These are phyloP conservation scores for Apteryx mantelli DNA, from an alignment of 2,113 vertebrate species.

Conservation along the genomic window DNA sequence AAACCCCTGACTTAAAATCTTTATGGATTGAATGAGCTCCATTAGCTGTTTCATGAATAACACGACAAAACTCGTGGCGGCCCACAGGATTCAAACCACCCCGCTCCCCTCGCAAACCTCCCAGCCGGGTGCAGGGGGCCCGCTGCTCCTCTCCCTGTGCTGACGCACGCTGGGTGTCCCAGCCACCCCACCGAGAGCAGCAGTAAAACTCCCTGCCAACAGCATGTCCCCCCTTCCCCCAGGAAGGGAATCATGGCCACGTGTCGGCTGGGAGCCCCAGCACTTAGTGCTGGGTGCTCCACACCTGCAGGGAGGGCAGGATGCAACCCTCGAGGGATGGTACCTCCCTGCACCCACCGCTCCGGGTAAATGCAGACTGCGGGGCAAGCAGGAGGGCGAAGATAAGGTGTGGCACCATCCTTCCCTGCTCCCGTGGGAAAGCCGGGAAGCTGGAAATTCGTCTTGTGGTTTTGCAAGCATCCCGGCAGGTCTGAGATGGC, in stretches of 20 bases:
- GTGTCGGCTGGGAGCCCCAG: fast-evolving
- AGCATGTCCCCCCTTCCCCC: fast-evolving
- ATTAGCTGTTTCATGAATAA: constrained; percentile 22
- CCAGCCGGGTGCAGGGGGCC: neutral
- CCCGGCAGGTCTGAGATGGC: neutral
- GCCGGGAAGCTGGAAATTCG: neutral
- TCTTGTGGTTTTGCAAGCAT: neutral
- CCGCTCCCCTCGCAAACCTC: neutral
- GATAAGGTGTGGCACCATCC: neutral
- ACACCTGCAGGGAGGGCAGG: neutral
- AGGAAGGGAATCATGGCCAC: neutral
- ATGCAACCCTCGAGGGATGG: neutral
- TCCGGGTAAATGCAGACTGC: neutral
- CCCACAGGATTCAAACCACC: neutral
- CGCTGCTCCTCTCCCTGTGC: neutral
- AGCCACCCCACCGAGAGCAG: neutral
- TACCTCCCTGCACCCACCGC: neutral
- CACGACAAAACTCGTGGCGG: fast-evolving
- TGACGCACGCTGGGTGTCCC: fast-evolving
- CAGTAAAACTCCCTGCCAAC: neutral
- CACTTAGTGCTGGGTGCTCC: neutral
- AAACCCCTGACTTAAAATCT: constrained; percentile 63
- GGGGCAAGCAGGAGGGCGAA: fast-evolving
- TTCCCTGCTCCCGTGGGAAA: neutral
- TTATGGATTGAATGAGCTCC: constrained; percentile 9